These are phyloP conservation scores for Drosophila eugracilis DNA, from an alignment of 1,140 invertebrate species.

Conservation along the genomic window DNA sequence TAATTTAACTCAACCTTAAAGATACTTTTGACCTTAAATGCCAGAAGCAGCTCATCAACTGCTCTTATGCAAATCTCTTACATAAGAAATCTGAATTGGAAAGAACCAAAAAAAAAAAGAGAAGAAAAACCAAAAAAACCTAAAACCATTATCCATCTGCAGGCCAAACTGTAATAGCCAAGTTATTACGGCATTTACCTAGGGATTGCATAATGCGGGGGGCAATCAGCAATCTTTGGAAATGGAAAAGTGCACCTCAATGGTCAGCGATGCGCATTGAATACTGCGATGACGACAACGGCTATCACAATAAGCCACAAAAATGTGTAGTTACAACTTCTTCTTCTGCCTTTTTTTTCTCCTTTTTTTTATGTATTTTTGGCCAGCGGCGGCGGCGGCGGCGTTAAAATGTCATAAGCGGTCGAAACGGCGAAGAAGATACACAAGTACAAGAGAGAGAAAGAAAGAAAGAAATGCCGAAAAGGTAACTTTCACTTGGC, in stretches of 20 bases:
- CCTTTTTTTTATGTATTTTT: constrained; percentile 5
- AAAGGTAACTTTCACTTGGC: constrained; percentile 53
- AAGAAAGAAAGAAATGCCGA: background rate
- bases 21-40: no score
- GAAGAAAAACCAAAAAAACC: no score
- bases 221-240: constrained; percentile 39
- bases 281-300: constrained; percentile 19
- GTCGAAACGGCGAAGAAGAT: constrained; percentile 25
- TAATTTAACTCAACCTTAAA: background rate
- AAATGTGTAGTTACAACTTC: constrained; percentile 7
- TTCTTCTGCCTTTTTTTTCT: background rate
- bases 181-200: constrained; percentile 27
- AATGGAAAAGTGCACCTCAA: constrained; percentile 47
- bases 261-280: constrained; percentile 59
- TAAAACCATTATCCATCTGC: background rate
- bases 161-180: constrained; percentile 5
- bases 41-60: background rate
- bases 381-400: constrained; percentile 38
- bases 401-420: constrained; percentile 59
- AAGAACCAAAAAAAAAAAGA: no score
- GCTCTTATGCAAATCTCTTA: background rate
- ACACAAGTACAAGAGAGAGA: background rate
- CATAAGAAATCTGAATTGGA: background rate
- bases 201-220: constrained; percentile 28
- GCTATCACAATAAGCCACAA: constrained; percentile 31